Percentiles rank a stretch among this genome's conserved stretches.
Evolutionary conservation across 2,113 vertebrate genomes (phyloP).

Genomic region (Piprites chloris): DNA sequence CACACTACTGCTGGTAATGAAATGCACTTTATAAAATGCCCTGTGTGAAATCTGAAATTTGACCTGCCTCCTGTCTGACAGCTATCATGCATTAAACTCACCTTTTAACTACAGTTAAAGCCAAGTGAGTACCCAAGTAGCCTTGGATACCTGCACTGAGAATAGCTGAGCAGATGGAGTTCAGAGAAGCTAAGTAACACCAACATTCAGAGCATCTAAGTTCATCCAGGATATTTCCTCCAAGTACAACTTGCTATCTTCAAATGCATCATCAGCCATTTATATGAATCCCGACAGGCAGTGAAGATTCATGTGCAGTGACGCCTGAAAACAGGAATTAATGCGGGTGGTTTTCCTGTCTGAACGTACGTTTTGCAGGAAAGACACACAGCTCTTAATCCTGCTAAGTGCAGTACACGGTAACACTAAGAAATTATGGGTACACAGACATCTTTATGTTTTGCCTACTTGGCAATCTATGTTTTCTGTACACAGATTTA

Average conservation of each 20-base stretch:
- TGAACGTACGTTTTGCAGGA: background rate
- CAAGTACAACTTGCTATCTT: accelerated
- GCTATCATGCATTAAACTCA: background rate
- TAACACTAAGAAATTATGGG: background rate
- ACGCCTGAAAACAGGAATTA: background rate
- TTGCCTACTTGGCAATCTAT: constrained; percentile 46
- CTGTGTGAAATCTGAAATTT: constrained; percentile 11
- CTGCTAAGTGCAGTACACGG: background rate
- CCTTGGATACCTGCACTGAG: background rate
- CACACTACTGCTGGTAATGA: background rate
- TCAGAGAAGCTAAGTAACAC: background rate
- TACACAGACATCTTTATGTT: constrained; percentile 31
- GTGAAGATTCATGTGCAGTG: background rate
- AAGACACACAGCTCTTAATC: background rate
- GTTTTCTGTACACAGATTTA: constrained; percentile 49
- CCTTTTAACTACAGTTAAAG: background rate
- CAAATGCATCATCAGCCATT: background rate
- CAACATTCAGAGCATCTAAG: background rate
- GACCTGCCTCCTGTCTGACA: background rate
- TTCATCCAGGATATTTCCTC: background rate
- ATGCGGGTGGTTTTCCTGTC: constrained; percentile 2
- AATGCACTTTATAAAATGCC: background rate
- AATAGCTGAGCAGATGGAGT: background rate
- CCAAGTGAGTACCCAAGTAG: background rate
- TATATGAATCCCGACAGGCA: background rate